A percentile compares a stretch with the other conserved stretches of the same genome.
Evolutionary conservation across 1,140 invertebrate genomes (phyloP).

Genomic region (Amphibalanus amphitrite): DNA sequence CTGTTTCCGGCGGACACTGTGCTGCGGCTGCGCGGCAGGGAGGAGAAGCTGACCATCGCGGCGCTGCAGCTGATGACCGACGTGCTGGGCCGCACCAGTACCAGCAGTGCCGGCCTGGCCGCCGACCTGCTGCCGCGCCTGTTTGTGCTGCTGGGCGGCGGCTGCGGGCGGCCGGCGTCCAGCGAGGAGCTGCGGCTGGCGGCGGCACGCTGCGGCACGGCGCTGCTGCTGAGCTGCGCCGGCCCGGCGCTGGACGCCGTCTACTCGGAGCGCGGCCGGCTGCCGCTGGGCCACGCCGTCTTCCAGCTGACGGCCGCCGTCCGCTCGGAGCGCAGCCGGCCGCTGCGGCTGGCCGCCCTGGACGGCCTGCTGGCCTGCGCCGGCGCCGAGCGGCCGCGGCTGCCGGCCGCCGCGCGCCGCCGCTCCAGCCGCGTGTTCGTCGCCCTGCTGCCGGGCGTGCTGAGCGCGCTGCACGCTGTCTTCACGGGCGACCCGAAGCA

Average conservation of each 20-base stretch:
- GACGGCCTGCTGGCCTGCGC: background rate
- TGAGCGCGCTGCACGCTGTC: background rate
- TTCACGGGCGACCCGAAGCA: background rate
- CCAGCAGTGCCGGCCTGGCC: background rate
- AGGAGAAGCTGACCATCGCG: background rate
- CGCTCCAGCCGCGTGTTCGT: background rate
- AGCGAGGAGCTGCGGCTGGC: background rate
- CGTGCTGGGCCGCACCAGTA: background rate
- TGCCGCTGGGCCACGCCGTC: background rate
- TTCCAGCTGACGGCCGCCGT: background rate
- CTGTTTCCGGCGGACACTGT: background rate
- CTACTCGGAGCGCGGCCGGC: background rate
- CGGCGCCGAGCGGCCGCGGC: background rate
- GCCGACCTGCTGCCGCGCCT: background rate
- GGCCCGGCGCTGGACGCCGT: background rate
- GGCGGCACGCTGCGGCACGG: background rate
- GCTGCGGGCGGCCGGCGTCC: too few relatives aligned
- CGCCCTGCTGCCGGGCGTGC: background rate
- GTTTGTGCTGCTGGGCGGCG: background rate
- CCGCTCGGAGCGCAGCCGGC: background rate
- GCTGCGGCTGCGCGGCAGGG: background rate
- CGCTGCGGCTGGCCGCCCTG: background rate
- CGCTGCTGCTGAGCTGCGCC: background rate
- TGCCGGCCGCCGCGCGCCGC: background rate
- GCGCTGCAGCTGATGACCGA: background rate